Conservation (phyloP, 2,888 invertebrate species). For the Eubasilissa splendida region DNA sequence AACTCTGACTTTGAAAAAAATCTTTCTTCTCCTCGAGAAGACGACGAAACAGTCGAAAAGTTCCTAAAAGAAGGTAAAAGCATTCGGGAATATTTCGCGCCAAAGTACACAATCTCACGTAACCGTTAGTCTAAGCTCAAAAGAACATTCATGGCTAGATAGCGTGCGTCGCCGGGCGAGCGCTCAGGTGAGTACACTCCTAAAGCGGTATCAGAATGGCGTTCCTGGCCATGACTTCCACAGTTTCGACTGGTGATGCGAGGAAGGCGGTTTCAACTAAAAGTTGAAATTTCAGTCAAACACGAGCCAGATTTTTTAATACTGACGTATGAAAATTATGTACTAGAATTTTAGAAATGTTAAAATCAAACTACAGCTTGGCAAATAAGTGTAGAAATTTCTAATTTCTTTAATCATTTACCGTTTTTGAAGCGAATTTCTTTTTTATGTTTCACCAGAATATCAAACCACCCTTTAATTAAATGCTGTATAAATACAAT, state of each 20-base stretch:
- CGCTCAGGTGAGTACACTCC: conserved; percentile 7
- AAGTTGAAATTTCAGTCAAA: no score
- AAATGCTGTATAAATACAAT: no score
- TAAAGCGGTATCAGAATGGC: conserved; percentile 28
- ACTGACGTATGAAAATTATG: no score
- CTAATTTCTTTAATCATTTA: no score
- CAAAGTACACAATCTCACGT: conserved; percentile 38
- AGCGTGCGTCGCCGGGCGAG: conserved; percentile 30
- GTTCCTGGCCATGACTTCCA: conserved; percentile 32
- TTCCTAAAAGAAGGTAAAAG: conserved; percentile 19
- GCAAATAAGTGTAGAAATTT: no score
- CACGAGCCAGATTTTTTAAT: no score
- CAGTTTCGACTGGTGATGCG: conserved; percentile 23
- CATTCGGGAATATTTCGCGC: conserved; percentile 14
- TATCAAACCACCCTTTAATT: no score
- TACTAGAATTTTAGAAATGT: no score
- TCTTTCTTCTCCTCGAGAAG: background rate
- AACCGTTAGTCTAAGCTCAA: conserved; percentile 35
- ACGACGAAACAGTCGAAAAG: conserved; percentile 24
- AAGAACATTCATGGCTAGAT: conserved; percentile 40
- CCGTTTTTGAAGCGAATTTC: no score
- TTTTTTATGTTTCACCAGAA: no score
- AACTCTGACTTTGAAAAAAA: background rate
- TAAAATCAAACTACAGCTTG: no score
- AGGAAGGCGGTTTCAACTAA: background rate